A percentile compares a stretch with the other conserved stretches of the same genome.
Conservation (phyloP, 1,140 invertebrate species). For the Cydia splendana region DNA sequence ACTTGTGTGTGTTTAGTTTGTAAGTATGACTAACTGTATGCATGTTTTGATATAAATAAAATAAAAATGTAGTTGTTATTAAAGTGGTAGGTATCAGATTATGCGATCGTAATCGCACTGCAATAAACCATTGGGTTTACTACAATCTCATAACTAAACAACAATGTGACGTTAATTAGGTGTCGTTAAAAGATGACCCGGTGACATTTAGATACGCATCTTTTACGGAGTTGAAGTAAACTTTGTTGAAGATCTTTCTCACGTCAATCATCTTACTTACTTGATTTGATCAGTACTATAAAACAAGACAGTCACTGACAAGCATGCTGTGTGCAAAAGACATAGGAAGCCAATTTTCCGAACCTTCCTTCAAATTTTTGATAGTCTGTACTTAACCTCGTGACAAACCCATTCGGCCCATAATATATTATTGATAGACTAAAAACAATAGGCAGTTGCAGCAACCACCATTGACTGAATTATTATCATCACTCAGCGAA, state of each 20-base stretch:
- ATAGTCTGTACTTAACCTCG: too few relatives aligned
- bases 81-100: neutral
- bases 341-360: neutral
- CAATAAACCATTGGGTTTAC: neutral
- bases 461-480: too few relatives aligned
- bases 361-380: too few relatives aligned
- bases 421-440: too few relatives aligned
- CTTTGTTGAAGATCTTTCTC: constrained; percentile 9
- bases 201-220: neutral
- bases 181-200: constrained; percentile 7
- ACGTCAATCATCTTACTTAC: constrained; percentile 5
- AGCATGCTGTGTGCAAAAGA: neutral
- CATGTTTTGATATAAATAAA: too few relatives aligned
- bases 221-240: neutral
- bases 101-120: neutral
- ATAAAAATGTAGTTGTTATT: neutral
- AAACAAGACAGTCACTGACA: neutral
- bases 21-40: too few relatives aligned
- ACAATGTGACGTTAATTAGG: constrained; percentile 11
- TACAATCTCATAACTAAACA: neutral
- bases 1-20: too few relatives aligned
- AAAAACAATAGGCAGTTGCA: too few relatives aligned
- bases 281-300: neutral
- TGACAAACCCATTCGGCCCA: too few relatives aligned
- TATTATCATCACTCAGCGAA: too few relatives aligned